Evolutionary conservation across 1,140 invertebrate species (phyloP).

Genomic region (Phymastichus coffea): DNA sequence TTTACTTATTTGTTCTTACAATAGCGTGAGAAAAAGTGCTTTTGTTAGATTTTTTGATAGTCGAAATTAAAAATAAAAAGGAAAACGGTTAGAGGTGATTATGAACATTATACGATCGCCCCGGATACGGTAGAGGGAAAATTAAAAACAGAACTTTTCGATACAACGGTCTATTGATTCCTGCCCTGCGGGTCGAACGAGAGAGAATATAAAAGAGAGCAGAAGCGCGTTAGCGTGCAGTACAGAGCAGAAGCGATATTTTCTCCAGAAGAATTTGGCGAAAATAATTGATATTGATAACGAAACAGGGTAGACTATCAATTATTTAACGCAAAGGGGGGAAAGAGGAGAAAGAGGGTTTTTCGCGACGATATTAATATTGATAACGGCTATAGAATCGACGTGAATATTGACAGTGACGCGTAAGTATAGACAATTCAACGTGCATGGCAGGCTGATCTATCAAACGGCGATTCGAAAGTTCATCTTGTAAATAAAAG

Average conservation of each 20-base stretch:
- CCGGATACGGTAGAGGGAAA: no score
- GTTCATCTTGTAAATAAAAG: no score
- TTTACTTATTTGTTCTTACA: no score
- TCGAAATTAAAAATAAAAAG: neutral
- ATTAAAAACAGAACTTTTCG: neutral
- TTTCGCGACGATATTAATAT: slow-evolving; percentile 14
- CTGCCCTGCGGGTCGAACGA: neutral
- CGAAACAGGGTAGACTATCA: slow-evolving; percentile 58
- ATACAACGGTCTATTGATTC: slow-evolving; percentile 15
- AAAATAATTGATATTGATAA: slow-evolving; percentile 49
- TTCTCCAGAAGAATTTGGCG: no score
- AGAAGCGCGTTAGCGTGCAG: neutral
- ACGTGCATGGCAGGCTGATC: slow-evolving; percentile 25
- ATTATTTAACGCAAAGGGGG: slow-evolving; percentile 46
- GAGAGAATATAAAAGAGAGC: no score
- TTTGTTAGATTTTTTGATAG: no score
- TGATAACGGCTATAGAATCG: slow-evolving; percentile 22
- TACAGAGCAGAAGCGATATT: no score
- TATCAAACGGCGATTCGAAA: slow-evolving; percentile 29
- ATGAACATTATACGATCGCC: no score
- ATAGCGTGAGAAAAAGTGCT: no score
- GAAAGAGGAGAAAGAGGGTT: slow-evolving; percentile 25
- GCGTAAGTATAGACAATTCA: no score
- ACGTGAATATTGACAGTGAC: slow-evolving; percentile 19
- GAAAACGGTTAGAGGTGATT: no score